Percentiles rank a stretch among this genome's conserved stretches.
Evolutionary conservation across 2,113 vertebrate species (phyloP).

Genomic region (Corythornis madagascariensis): DNA sequence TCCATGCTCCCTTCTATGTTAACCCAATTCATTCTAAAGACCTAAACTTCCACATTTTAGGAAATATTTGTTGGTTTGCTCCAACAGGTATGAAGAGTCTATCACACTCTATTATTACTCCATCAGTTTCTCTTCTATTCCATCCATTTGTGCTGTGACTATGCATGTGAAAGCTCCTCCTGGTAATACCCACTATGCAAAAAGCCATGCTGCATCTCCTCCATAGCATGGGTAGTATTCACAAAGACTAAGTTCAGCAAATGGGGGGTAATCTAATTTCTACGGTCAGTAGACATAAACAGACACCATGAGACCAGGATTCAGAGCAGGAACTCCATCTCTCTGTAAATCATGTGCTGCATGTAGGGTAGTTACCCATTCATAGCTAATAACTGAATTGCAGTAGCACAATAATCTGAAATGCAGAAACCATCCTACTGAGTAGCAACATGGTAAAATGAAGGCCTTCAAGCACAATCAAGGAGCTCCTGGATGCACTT

Average conservation of each 20-base stretch:
- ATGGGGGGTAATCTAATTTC: neutral
- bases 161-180: neutral
- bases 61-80: neutral
- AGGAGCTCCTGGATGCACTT: no score
- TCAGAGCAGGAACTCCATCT: neutral
- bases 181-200: neutral
- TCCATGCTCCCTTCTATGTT: neutral
- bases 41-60: neutral
- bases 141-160: neutral
- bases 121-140: neutral
- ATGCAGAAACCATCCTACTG: neutral
- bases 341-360: neutral
- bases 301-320: neutral
- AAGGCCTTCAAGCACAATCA: no score
- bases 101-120: neutral
- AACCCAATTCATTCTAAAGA: neutral
- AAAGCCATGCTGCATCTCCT: neutral
- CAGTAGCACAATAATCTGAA: neutral
- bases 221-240: neutral
- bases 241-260: neutral
- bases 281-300: neutral
- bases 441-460: neutral
- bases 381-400: neutral
- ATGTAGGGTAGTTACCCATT: neutral
- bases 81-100: neutral